Evolutionary conservation across 2,888 invertebrate species (phyloP), one percentile per base, ranked within the genome.

Genomic region (Mimachlamys varia): DNA sequence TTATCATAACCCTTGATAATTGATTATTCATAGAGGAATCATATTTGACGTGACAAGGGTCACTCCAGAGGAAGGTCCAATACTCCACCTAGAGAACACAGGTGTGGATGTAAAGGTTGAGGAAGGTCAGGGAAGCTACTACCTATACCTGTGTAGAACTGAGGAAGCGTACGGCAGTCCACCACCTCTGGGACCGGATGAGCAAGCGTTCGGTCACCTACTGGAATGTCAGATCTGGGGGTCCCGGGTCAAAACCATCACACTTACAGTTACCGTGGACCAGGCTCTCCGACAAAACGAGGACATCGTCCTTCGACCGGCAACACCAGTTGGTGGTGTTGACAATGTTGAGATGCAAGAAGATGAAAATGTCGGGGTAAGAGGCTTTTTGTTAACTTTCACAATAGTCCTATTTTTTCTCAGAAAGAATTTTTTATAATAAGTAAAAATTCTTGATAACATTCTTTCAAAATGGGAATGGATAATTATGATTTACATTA

Each of bases 141-240:
- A 76, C 33, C 33, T 76, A 33, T 76, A 76, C 15, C 27, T 76
- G 76, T 76, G 76, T 76, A 33, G 15, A 12, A 76, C 13, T 33
- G 12, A 12, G 27, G 76, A 33, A 33, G 76, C 27, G 15, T 76
- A 76, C 76, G 27, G 76, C 12, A 76, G 33, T 12, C 27, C 33
- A 33, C 76, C 27, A 7, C 3, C 22, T 1, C 27, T 33, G 7
- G 27, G 5, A 12, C 76, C 27, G 12, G 33, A 76, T 27, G 76
- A 33, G 33, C 33, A 27, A 13, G 10, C 22, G 13, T 76, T 76
- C 27, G 76, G 76, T 22, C 33, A 76, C 17, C 33, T 27, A 27
- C 90, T 38, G 90, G 91, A 88, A 88, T 89, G 53, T 88, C 62
- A 55, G 88, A 90, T 33, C 13, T 89, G 37, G 89, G 62, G 62